Evolutionary conservation across 2,888 invertebrate species (phyloP).

Genomic region (Diogma glabrata): DNA sequence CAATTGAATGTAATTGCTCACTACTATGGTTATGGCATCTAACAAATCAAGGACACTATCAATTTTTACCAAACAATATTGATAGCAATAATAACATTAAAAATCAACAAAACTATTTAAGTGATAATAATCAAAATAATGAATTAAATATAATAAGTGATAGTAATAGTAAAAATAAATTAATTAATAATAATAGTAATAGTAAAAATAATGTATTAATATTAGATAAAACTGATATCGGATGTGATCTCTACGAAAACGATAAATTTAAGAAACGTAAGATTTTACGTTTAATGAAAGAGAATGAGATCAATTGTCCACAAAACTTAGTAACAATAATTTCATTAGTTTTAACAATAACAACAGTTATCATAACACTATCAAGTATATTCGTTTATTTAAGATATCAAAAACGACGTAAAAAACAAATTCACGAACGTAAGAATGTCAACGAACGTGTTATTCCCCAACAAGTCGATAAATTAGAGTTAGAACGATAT

Average conservation of each 20-base stretch:
- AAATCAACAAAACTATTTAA: constrained; percentile 4
- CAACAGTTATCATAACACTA: constrained; percentile 34
- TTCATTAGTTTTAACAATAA: constrained; percentile 33
- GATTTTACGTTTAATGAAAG: constrained; percentile 31
- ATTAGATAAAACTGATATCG: constrained; percentile 33
- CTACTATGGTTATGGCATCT: constrained; percentile 77
- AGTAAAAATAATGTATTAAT: constrained; percentile 4
- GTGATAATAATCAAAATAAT: constrained; percentile 3
- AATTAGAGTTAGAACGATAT: constrained; percentile 36
- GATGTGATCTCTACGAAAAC: constrained; percentile 34
- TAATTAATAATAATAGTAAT: constrained; percentile 4
- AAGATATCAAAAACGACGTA: constrained; percentile 30
- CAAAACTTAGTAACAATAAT: constrained; percentile 38
- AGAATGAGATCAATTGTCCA: constrained; percentile 36
- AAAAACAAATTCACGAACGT: constrained; percentile 33
- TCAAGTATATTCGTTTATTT: constrained; percentile 34
- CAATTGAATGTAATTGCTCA: constrained; percentile 77
- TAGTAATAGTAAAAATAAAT: background rate
- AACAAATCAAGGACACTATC: constrained; percentile 22
- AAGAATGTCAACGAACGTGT: constrained; percentile 36
- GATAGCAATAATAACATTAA: constrained; percentile 1
- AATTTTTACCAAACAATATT: background rate
- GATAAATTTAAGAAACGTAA: constrained; percentile 28
- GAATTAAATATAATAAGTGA: background rate
- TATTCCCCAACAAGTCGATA: constrained; percentile 33